phyloP scores from a whole-genome alignment of 2,888 invertebrate genomes.

The Thereva unica region DNA sequence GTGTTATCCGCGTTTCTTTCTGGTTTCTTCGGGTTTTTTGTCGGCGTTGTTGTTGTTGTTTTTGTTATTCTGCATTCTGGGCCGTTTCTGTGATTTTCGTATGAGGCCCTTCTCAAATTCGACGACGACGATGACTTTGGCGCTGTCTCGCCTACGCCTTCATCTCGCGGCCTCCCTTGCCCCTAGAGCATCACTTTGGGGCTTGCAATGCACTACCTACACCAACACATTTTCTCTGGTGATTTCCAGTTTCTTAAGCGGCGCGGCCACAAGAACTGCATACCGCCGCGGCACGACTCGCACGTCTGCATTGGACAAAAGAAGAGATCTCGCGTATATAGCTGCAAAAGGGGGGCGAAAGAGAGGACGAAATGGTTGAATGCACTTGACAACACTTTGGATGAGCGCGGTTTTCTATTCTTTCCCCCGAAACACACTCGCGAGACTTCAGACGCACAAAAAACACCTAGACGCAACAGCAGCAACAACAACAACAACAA shows the following conservation, averaged over 20 bases:
- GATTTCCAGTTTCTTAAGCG: slow-evolving; percentile 34
- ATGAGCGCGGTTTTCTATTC: slow-evolving; percentile 1
- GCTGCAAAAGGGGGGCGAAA: not conserved
- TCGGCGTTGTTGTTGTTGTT: slow-evolving; percentile 6
- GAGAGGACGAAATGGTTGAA: slow-evolving; percentile 27
- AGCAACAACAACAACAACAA: too few species aligned
- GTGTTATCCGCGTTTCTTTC: slow-evolving; percentile 17
- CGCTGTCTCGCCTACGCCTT: slow-evolving; percentile 28
- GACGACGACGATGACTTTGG: slow-evolving; percentile 21
- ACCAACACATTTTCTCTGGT: slow-evolving; percentile 33
- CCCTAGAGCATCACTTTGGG: slow-evolving; percentile 19
- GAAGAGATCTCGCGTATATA: not conserved
- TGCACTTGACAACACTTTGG: slow-evolving; percentile 34
- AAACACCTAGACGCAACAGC: too few species aligned
- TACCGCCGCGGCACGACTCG: slow-evolving; percentile 13
- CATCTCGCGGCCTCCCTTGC: slow-evolving; percentile 24
- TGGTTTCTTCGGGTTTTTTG: not conserved
- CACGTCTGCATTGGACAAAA: slow-evolving; percentile 8
- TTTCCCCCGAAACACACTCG: too few species aligned
- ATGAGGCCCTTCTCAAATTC: slow-evolving; percentile 8
- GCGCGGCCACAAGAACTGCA: not conserved
- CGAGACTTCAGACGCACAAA: too few species aligned
- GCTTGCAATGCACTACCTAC: slow-evolving; percentile 30
- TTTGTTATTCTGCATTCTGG: slow-evolving; percentile 24
- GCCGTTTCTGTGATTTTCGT: slow-evolving; percentile 22